These are phyloP conservation scores for Habroteleia sp. DNA, from an alignment of 2,888 invertebrate genomes.

Conservation along the genomic window DNA sequence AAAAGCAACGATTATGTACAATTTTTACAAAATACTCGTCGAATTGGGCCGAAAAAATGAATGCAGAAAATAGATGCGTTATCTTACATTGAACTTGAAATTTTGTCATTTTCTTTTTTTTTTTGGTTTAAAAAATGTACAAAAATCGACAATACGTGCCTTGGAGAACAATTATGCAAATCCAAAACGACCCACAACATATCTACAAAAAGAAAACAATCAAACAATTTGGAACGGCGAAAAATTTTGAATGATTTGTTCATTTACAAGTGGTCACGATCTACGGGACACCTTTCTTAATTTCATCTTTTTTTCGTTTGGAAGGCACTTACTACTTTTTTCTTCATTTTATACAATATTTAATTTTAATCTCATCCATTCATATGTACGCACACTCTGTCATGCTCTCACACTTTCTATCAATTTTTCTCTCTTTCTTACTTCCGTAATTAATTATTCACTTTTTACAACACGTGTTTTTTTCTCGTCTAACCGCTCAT, in stretches of 20 bases:
- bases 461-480: conserved; percentile 65
- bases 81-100: conserved; percentile 30
- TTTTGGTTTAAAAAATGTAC: conserved; percentile 30
- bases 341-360: conserved; percentile 85
- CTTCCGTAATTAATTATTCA: conserved; percentile 54
- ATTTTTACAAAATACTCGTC: conserved; percentile 51
- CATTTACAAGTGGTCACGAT: conserved; percentile 81
- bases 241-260: conserved; percentile 78
- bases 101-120: conserved; percentile 17
- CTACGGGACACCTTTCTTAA: conserved; percentile 80
- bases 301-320: conserved; percentile 81
- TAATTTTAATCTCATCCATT: conserved; percentile 71
- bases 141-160: conserved; percentile 50
- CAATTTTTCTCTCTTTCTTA: conserved; percentile 44
- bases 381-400: conserved; percentile 66
- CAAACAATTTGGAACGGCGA: conserved; percentile 67
- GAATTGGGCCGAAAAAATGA: conserved; percentile 52
- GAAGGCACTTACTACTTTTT: conserved; percentile 92
- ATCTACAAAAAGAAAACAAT: conserved; percentile 62
- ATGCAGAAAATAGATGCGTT: conserved; percentile 41
- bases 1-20: conserved; percentile 59
- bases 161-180: conserved; percentile 34
- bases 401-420: conserved; percentile 63
- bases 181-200: conserved; percentile 56
- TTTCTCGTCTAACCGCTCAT: conserved; percentile 57